Evolutionary conservation across 2,888 invertebrate genomes (phyloP).

Genomic region (Acrocera orbiculus): DNA sequence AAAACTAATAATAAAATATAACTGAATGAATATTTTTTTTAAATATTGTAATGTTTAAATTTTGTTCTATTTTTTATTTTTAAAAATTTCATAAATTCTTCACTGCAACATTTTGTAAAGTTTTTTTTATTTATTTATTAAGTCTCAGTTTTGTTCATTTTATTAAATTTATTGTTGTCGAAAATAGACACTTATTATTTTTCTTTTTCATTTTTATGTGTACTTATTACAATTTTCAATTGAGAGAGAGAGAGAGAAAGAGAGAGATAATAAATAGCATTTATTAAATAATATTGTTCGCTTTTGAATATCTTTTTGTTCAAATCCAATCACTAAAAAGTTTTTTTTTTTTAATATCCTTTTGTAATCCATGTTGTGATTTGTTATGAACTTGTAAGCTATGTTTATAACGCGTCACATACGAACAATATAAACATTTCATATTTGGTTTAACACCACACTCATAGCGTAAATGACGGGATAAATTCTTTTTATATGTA

Average conservation of each 20-base stretch:
- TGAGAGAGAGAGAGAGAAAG: background rate
- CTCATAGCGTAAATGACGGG: conserved; percentile 38
- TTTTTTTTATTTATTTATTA: too few relatives aligned
- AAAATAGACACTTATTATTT: too few relatives aligned
- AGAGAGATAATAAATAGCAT: background rate
- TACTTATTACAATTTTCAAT: too few relatives aligned
- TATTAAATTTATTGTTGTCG: too few relatives aligned
- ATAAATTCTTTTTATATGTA: conserved; percentile 39
- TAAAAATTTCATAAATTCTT: too few relatives aligned
- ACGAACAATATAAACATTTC: conserved; percentile 36
- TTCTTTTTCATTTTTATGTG: too few relatives aligned
- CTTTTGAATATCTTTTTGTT: background rate
- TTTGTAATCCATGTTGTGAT: conserved; percentile 21
- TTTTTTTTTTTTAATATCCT: background rate
- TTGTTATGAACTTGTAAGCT: conserved; percentile 34
- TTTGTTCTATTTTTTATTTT: too few relatives aligned
- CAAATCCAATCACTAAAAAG: background rate
- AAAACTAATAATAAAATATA: too few relatives aligned
- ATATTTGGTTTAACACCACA: conserved; percentile 40
- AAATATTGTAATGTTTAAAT: too few relatives aligned
- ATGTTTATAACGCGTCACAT: conserved; percentile 35
- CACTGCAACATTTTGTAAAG: too few relatives aligned
- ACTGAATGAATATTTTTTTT: too few relatives aligned
- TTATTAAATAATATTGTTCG: background rate
- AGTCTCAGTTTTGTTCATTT: too few relatives aligned